Percentiles rank a stretch among this genome's conserved stretches.
These are phyloP conservation scores for Metridium senile DNA, from an alignment of 92 coral and sea anemone species.

Conservation along the genomic window DNA sequence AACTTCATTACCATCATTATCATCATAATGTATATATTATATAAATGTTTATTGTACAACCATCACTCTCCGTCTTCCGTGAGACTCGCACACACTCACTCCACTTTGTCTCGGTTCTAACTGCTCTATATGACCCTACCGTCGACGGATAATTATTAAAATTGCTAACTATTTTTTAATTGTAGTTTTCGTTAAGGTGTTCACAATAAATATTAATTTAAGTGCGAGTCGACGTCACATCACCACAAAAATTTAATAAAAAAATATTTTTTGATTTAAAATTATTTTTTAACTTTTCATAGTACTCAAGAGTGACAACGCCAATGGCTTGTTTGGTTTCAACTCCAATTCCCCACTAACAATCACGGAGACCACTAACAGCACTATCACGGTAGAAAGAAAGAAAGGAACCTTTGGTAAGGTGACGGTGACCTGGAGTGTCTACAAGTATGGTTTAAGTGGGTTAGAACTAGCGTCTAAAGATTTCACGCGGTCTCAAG, in stretches of 20 bases:
- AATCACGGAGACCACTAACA: conserved; percentile 60
- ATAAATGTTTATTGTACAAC: too few relatives aligned
- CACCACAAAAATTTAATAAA: too few relatives aligned
- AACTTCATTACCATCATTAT: background rate
- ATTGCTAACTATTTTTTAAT: too few relatives aligned
- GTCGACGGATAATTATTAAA: too few relatives aligned
- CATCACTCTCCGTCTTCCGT: too few relatives aligned
- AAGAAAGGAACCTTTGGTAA: conserved; percentile 53
- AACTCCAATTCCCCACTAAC: conserved; percentile 45
- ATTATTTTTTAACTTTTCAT: conserved; percentile 5
- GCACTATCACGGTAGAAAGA: conserved; percentile 59
- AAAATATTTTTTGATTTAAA: too few relatives aligned
- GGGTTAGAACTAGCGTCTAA: conserved; percentile 59
- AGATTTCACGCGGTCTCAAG: conserved; percentile 71
- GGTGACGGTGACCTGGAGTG: conserved; percentile 77
- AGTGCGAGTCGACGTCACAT: too few relatives aligned
- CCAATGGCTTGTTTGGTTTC: conserved; percentile 93
- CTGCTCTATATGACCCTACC: too few relatives aligned
- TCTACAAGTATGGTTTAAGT: conserved; percentile 44
- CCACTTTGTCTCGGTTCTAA: too few relatives aligned
- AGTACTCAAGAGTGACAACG: conserved; percentile 98
- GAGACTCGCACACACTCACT: too few relatives aligned
- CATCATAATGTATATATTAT: background rate
- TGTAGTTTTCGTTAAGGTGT: too few relatives aligned
- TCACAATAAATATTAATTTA: too few relatives aligned